Percentiles rank a stretch among this genome's conserved stretches.
Evolutionary conservation across 2,888 invertebrate genomes (phyloP).

Genomic region (Prosopocoilus inquinatus): DNA sequence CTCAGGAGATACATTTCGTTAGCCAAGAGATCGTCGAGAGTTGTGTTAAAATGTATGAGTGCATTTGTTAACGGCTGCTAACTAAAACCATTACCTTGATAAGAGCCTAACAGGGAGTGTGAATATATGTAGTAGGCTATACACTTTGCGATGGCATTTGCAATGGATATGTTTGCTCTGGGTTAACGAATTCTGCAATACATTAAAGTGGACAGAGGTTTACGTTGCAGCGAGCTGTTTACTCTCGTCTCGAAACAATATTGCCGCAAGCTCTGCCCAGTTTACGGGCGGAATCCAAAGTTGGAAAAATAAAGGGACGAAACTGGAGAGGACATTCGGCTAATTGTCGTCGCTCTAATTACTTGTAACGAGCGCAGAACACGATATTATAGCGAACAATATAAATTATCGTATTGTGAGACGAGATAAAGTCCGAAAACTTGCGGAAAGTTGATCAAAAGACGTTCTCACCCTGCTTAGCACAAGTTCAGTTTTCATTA

Average conservation of each 20-base stretch:
- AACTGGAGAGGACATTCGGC: too few relatives aligned
- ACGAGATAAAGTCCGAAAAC: background rate
- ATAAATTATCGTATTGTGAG: too few relatives aligned
- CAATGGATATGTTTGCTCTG: slow-evolving; percentile 39
- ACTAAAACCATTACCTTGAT: slow-evolving; percentile 42
- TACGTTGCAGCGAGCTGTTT: too few relatives aligned
- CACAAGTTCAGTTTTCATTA: slow-evolving; percentile 5
- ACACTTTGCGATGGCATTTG: slow-evolving; percentile 41
- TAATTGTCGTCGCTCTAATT: too few relatives aligned
- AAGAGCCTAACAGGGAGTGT: slow-evolving; percentile 39
- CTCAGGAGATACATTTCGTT: too few relatives aligned
- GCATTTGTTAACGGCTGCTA: slow-evolving; percentile 27
- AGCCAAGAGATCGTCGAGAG: background rate
- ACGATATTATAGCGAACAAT: too few relatives aligned
- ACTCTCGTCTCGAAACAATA: too few relatives aligned
- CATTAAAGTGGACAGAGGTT: too few relatives aligned
- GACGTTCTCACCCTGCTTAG: background rate
- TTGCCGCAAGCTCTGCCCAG: too few relatives aligned
- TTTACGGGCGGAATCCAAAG: too few relatives aligned
- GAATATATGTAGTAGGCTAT: slow-evolving; percentile 37
- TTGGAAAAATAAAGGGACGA: too few relatives aligned
- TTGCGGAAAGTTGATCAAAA: background rate
- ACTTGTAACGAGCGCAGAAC: too few relatives aligned
- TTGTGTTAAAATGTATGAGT: slow-evolving; percentile 29
- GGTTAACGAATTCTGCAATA: background rate